Percentiles rank a stretch among this genome's conserved stretches.
Conservation (phyloP, 2,888 invertebrate species). For the Zygaena filipendulae region DNA sequence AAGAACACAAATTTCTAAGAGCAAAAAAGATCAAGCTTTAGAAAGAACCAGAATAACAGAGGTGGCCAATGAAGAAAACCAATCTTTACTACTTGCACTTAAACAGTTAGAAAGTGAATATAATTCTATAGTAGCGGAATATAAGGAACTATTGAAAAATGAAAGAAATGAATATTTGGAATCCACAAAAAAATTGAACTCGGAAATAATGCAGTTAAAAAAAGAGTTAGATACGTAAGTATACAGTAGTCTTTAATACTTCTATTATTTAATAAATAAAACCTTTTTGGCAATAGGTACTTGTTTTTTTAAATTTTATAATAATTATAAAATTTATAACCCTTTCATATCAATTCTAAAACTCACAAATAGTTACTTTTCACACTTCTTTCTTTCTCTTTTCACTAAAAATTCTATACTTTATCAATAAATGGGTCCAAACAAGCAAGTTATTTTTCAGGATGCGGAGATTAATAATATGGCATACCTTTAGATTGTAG, state of each 20-base stretch:
- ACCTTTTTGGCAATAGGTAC: no score
- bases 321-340: no score
- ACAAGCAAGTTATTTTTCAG: no score
- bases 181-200: constrained; percentile 36
- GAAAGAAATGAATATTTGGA: constrained; percentile 59
- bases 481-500: no score
- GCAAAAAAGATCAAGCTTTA: constrained; percentile 23
- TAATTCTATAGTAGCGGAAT: constrained; percentile 46
- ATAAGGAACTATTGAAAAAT: constrained; percentile 53
- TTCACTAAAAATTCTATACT: no score
- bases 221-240: constrained; percentile 41
- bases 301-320: no score
- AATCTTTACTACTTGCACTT: constrained; percentile 40
- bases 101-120: constrained; percentile 55
- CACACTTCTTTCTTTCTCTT: no score
- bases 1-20: constrained; percentile 27
- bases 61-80: constrained; percentile 45
- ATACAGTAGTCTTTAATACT: constrained; percentile 3
- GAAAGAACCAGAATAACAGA: constrained; percentile 29
- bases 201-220: constrained; percentile 37
- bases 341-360: no score
- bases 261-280: no score
- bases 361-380: no score
- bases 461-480: no score
- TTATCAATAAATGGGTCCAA: no score